Evolutionary conservation across 2,797 vertebrate genomes (phyloP).

Genomic region (Trachops cirrhosus): DNA sequence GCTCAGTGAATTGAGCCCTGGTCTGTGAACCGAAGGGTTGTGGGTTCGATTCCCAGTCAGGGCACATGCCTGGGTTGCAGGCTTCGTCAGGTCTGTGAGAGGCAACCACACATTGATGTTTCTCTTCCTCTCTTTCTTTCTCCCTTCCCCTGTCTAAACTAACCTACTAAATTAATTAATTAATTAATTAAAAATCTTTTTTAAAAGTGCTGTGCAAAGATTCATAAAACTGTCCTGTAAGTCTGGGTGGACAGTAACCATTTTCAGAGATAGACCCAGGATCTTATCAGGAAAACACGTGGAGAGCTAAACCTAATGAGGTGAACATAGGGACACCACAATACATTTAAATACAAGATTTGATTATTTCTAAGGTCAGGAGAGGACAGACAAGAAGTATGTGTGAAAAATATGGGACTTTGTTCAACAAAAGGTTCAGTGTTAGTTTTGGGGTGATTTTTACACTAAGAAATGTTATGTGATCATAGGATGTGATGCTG

Average conservation of each 20-base stretch:
- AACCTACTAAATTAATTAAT: no score
- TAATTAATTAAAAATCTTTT: no score
- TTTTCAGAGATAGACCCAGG: not conserved
- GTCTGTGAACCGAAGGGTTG: no score
- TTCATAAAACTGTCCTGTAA: not conserved
- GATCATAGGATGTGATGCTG: not conserved
- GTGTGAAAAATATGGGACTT: not conserved
- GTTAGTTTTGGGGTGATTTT: not conserved
- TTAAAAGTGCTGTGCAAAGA: not conserved
- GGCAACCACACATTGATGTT: no score
- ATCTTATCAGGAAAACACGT: not conserved
- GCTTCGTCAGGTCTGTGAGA: no score
- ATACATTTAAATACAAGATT: not conserved
- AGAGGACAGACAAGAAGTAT: not conserved
- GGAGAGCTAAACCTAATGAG: not conserved
- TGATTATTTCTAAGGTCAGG: not conserved
- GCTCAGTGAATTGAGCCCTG: no score
- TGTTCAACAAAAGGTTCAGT: not conserved
- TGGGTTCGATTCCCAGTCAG: no score
- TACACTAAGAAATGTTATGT: not conserved
- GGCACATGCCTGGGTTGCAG: no score
- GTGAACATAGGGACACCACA: not conserved
- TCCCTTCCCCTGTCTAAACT: no score
- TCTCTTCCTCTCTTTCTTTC: no score
- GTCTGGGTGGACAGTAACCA: not conserved